These are phyloP conservation scores for Chascanopsetta lugubris DNA, from an alignment of 2,113 vertebrate genomes.

Conservation along the genomic window DNA sequence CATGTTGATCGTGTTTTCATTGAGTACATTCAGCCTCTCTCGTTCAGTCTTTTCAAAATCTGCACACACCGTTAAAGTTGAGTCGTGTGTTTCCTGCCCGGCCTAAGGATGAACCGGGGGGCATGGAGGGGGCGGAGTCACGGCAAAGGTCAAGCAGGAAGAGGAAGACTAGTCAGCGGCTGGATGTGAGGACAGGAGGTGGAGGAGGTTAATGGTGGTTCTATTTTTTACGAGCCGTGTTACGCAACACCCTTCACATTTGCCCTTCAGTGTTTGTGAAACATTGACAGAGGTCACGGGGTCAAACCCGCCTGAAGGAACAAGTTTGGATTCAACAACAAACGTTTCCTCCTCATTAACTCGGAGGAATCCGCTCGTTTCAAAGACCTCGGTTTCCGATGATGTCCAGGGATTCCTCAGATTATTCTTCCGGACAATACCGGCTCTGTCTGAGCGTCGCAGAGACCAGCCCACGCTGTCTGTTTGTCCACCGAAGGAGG, in stretches of 20 bases:
- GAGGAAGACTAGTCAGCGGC: background rate
- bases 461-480: constrained; percentile 24
- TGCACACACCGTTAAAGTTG: no score
- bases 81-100: no score
- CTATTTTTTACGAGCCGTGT: constrained; percentile 5
- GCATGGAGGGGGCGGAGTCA: constrained; percentile 5
- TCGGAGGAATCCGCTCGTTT: constrained; percentile 41
- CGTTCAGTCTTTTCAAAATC: no score
- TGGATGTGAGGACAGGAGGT: constrained; percentile 14
- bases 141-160: constrained; percentile 12
- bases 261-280: constrained; percentile 3
- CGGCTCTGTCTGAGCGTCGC: constrained; percentile 59
- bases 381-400: constrained; percentile 20
- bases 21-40: no score
- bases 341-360: background rate
- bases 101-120: no score
- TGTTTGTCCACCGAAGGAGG: constrained; percentile 57
- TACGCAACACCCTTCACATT: constrained; percentile 20
- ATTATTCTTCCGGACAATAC: constrained; percentile 62
- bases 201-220: constrained; percentile 3
- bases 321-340: background rate
- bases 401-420: constrained; percentile 44
- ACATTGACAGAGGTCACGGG: constrained; percentile 16
- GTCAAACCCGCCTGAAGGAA: background rate
- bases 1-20: no score